A percentile compares a stretch with the other conserved stretches of the same genome.
phyloP scores from a whole-genome alignment of 2,113 vertebrate species.

The Ptyas mucosa region DNA sequence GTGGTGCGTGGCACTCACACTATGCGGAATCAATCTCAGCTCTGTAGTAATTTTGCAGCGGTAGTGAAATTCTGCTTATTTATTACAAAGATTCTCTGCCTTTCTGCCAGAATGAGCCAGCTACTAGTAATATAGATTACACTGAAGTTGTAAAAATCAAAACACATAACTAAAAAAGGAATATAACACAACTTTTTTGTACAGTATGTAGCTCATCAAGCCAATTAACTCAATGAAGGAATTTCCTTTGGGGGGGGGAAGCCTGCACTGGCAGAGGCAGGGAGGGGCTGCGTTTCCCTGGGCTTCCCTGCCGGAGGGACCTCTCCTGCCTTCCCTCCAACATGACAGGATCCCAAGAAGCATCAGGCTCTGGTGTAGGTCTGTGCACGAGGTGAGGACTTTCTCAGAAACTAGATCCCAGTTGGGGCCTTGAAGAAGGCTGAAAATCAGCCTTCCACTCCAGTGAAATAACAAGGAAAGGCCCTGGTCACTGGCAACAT shows the following conservation, averaged over 20 bases:
- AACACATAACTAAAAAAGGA: background rate
- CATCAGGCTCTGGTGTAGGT: background rate
- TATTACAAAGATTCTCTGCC: background rate
- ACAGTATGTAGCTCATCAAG: background rate
- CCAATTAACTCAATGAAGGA: background rate
- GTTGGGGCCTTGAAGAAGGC: background rate
- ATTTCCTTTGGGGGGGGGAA: background rate
- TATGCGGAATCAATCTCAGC: background rate
- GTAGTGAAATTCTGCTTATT: background rate
- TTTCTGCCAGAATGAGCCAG: background rate
- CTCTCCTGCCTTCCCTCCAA: background rate
- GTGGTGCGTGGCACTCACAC: too few species aligned
- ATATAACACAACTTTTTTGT: background rate
- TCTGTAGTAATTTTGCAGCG: background rate
- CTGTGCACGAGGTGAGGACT: background rate
- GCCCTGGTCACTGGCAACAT: background rate
- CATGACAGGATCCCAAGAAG: background rate
- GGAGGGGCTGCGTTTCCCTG: background rate
- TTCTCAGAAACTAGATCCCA: background rate
- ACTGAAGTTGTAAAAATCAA: background rate
- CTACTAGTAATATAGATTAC: background rate
- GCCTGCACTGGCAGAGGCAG: background rate
- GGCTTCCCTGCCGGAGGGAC: background rate
- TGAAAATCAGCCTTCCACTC: background rate
- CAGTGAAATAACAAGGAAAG: background rate